Base-by-base conservation (phyloP, 2,113 vertebrate genomes). In the Tinamus guttatus region DNA sequence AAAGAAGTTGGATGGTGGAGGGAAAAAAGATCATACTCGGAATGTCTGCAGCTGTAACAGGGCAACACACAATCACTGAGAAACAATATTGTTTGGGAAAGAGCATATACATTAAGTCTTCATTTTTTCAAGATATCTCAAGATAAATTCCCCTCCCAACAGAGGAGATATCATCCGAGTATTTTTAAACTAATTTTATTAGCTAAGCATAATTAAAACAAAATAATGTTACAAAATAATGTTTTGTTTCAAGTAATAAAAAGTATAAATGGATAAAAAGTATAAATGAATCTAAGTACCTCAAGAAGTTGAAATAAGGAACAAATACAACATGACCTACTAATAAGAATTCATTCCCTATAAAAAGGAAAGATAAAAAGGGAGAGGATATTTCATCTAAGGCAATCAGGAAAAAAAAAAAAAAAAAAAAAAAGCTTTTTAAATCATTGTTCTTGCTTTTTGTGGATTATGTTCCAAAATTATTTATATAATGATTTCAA, bases 11-110 rank as follows among this genome's bases (percentile, higher is more conserved):
- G 76, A 69, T 90, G 69, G 85, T 75, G 36, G 36, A 94, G 52
- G 81, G 81, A 90, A 94, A 85, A 95, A 94, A 87, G 74, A 90
- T 70, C 56, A 82, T 47, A 94, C 90, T 95, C 85, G 91, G 95
- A 94, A 90, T 96, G 93, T 80, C 78, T 89, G 73, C 85, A 93
- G 81, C 88, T 89, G 81, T 90, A 92, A 74, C 94, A 93, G 60
- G 27, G 27, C 69, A 86, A 49, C 32, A 40, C 38, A 77, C 25
- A 32, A 51, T 34, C 79, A 73, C 40, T 65, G 17, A 84, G n/a
- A 94, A 93, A 91, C 7, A 0, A 41, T 89, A 79, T 22, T 24
- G 10, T 6, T 71, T 52, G 36, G 15, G 18, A 5, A 68, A 68
- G n/a, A 77, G 73, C 47, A 9, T 56, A 59, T 10, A 69, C 0